Percentiles rank a stretch among this genome's conserved stretches.
Evolutionary conservation across 2,888 invertebrate genomes (phyloP).

Genomic region (Drosophila testacea): DNA sequence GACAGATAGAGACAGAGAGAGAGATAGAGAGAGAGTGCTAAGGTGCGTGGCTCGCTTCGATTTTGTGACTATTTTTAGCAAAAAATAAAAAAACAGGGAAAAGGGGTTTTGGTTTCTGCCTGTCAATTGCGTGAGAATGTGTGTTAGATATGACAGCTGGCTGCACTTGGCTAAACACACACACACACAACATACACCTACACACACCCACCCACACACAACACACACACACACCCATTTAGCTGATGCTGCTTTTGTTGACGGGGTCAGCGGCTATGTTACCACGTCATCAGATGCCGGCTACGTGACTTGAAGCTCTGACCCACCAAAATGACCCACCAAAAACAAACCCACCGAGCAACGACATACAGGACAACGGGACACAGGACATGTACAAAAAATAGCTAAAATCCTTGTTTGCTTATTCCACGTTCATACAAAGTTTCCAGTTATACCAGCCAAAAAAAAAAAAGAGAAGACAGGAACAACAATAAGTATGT

Average conservation of each 20-base stretch:
- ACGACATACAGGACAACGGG: neutral
- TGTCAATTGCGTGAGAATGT: slow-evolving; percentile 67
- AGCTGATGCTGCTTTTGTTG: slow-evolving; percentile 23
- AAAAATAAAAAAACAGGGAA: neutral
- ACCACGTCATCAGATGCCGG: slow-evolving; percentile 19
- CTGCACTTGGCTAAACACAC: slow-evolving; percentile 31
- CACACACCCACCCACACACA: slow-evolving; percentile 9
- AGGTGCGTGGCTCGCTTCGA: slow-evolving; percentile 60
- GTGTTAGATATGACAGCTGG: slow-evolving; percentile 62
- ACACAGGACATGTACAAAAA: slow-evolving; percentile 1
- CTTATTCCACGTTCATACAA: slow-evolving; percentile 21
- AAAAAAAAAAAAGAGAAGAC: neutral
- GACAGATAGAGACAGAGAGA: slow-evolving; percentile 2
- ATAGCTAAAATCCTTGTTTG: slow-evolving; percentile 24
- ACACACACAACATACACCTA: slow-evolving; percentile 16
- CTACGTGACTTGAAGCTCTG: slow-evolving; percentile 47
- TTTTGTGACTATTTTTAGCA: slow-evolving; percentile 64
- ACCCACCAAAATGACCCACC: slow-evolving; percentile 1
- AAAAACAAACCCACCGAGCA: neutral
- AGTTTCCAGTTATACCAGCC: neutral
- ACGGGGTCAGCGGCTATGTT: slow-evolving; percentile 26
- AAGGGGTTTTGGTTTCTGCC: slow-evolving; percentile 12
- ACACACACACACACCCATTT: neutral
- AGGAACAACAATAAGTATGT: slow-evolving; percentile 13
- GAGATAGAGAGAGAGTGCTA: neutral